Evolutionary conservation across 1,140 invertebrate genomes (phyloP).

Genomic region (Nymphalis io): DNA sequence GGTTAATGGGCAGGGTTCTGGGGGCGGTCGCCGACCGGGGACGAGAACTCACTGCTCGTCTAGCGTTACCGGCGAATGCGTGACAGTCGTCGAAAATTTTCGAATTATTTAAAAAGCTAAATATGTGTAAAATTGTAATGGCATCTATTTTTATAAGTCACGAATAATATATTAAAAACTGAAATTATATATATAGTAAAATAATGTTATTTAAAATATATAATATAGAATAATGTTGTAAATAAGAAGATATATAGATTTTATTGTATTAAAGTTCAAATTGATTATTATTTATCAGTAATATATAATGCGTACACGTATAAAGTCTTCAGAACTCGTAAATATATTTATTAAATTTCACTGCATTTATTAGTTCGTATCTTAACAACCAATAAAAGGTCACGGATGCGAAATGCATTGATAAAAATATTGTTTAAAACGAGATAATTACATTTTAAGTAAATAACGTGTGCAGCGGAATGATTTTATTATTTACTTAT

Average conservation of each 20-base stretch:
- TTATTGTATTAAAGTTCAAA: too few species aligned
- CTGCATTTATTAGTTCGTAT: neutral
- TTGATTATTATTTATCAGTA: neutral
- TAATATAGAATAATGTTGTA: neutral
- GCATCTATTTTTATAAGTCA: neutral
- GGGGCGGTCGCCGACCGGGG: conserved; percentile 62
- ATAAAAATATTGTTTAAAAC: conserved; percentile 8
- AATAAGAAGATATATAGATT: neutral
- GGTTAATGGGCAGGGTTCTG: conserved; percentile 58
- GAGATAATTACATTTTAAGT: neutral
- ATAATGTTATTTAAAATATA: neutral
- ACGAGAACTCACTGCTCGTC: conserved; percentile 56
- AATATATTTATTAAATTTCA: neutral
- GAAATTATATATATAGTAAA: neutral
- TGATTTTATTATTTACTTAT: neutral
- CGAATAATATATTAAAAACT: neutral
- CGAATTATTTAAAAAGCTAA: neutral
- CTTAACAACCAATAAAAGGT: neutral
- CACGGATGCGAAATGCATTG: conserved; percentile 2
- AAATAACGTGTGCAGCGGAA: neutral
- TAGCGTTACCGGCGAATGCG: conserved; percentile 57
- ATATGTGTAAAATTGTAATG: conserved; percentile 1
- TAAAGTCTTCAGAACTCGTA: neutral
- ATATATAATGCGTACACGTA: neutral
- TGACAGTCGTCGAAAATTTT: conserved; percentile 14